These are phyloP conservation scores for Geococcyx californianus DNA, from an alignment of 2,113 vertebrate genomes.

Conservation along the genomic window DNA sequence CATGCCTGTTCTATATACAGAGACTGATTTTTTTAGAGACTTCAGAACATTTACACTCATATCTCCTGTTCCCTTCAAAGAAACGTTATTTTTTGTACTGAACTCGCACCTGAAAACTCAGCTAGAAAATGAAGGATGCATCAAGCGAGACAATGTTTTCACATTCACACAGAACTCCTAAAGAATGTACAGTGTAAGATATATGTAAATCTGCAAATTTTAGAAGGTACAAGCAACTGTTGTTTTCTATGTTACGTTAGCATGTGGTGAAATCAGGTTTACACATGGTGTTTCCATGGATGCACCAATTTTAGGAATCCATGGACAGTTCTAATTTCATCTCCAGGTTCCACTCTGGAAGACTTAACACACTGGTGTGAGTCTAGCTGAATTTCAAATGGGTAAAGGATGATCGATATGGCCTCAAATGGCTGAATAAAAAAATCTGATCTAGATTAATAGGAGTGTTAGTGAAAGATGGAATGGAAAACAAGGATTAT, in stretches of 20 bases:
- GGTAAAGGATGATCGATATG: background rate
- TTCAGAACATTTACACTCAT: background rate
- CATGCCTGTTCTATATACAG: background rate
- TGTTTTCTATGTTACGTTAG: background rate
- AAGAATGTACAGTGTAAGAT: background rate
- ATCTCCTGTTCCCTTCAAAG: background rate
- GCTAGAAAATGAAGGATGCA: background rate
- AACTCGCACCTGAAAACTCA: background rate
- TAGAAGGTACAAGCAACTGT: background rate
- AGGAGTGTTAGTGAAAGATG: conserved; percentile 5
- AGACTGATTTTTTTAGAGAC: background rate
- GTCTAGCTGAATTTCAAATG: background rate
- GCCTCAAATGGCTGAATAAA: conserved; percentile 28
- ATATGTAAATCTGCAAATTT: background rate
- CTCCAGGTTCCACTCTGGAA: background rate
- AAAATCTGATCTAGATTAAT: conserved; percentile 66
- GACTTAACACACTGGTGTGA: background rate
- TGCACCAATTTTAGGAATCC: background rate
- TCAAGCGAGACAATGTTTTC: background rate
- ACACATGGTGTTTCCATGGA: background rate
- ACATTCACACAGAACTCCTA: background rate
- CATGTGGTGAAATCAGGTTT: background rate
- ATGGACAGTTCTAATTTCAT: background rate
- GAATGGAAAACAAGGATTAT: conserved; percentile 50
- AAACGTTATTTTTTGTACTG: background rate